Conservation (phyloP, 2,797 vertebrate genomes). For the Potorous gilbertii region DNA sequence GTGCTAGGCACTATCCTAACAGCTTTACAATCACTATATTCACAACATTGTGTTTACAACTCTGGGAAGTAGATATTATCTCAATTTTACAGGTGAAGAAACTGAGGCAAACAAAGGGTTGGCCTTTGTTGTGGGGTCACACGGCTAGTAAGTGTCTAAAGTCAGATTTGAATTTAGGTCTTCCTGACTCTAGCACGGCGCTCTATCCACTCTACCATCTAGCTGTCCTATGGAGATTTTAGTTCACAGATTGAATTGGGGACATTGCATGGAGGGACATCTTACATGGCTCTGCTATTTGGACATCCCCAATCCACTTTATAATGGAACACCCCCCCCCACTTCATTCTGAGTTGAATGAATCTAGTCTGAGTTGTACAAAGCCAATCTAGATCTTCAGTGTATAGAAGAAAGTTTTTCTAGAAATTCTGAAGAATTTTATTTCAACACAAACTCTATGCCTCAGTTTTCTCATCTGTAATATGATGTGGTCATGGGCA, state of each 20-base stretch:
- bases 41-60: not conserved
- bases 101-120: not conserved
- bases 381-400: not conserved
- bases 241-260: too few species aligned
- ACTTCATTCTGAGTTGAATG: not conserved
- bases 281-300: too few species aligned
- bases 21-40: not conserved
- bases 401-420: not conserved
- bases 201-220: not conserved
- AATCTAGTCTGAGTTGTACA: not conserved
- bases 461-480: too few species aligned
- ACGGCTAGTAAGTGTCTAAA: not conserved
- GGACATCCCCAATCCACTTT: too few species aligned
- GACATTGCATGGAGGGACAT: too few species aligned
- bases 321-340: not conserved
- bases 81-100: not conserved
- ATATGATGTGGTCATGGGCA: too few species aligned
- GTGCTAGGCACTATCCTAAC: not conserved
- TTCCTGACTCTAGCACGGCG: not conserved
- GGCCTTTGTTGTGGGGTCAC: not conserved
- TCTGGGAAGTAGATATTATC: not conserved
- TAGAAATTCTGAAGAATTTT: too few species aligned
- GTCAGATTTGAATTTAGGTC: not conserved
- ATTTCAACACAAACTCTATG: too few species aligned
- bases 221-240: not conserved